Evolutionary conservation across 2,888 invertebrate species (phyloP).

Genomic region (Hydropsyche betteni): DNA sequence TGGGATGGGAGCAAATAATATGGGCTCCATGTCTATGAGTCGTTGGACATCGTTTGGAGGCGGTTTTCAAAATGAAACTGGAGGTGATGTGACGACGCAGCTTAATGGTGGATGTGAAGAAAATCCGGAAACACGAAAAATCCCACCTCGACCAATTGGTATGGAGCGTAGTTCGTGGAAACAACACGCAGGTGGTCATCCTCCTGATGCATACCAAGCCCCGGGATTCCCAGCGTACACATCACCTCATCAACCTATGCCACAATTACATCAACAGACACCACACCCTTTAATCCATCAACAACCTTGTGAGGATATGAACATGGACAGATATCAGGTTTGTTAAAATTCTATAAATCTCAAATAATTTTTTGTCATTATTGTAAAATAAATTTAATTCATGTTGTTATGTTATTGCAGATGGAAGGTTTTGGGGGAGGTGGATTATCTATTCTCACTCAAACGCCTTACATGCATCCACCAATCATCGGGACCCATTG

Average conservation of each 20-base stretch:
- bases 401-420: constrained; percentile 15
- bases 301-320: constrained; percentile 58
- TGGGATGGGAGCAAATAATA: constrained; percentile 53
- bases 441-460: constrained; percentile 39
- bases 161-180: constrained; percentile 81
- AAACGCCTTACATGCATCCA: constrained; percentile 38
- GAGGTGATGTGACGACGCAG: constrained; percentile 53
- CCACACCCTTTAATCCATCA: constrained; percentile 52
- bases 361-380: not conserved
- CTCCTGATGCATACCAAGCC: constrained; percentile 51
- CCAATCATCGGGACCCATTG: constrained; percentile 44
- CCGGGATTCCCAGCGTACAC: constrained; percentile 39
- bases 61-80: constrained; percentile 34
- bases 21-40: constrained; percentile 59
- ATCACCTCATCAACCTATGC: constrained; percentile 43
- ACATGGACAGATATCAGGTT: constrained; percentile 50
- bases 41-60: constrained; percentile 52
- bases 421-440: constrained; percentile 45
- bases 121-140: constrained; percentile 60
- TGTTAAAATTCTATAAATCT: not conserved
- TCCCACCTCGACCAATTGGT: constrained; percentile 76
- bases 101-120: constrained; percentile 52
- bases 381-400: not conserved
- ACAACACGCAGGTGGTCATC: constrained; percentile 53
- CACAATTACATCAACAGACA: constrained; percentile 51